Base-by-base conservation (phyloP, 2,113 vertebrate species). In the Cyanistes caeruleus region DNA sequence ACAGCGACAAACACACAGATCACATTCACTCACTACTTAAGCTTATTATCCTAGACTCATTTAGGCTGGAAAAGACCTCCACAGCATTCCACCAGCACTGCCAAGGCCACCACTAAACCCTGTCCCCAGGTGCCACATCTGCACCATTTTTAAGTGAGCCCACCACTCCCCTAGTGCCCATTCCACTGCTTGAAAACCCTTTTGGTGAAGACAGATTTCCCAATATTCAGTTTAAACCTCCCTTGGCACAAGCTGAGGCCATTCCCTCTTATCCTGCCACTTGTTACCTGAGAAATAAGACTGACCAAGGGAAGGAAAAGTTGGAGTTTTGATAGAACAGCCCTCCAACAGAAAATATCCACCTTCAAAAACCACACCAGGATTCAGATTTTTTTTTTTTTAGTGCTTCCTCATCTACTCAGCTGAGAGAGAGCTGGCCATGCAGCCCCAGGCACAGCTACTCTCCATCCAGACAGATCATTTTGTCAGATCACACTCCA, bases 1-100 rank as follows among this genome's bases (percentile, higher is more conserved):
- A 87, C 58, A 84, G 51, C 55, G 78, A 70, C 19, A 88, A 88
- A 90, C 35, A 76, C 9, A 74, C 35, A 89, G 72, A 72, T 52
- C 73, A 5, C 51, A 79, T 56, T 88, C 65, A 88, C 51, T 90
- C 73, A 20, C 52, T 89, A 75, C 78, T 70, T 65, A 84, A 69
- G 49, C 33, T 82, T 49, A 87, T 75, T 80, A 80, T 48, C 28
- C 35, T 10, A 48, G 15, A 59, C 10, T 55, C 10, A 74, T 73
- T 86, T 48, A 43, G 60, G 46, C 2, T 80, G 68, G 39, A 60
- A 86, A 80, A 80, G 44, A 58, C 4, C 3, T 44, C 56, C 37
- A 72, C 31, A 58, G 6, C 28, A 28, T 25, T 58, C 19, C 13
- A 11, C 18, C 59, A 85, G 39, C 74, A 80, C 53, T 80, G 53